Evolutionary conservation across 2,888 invertebrate species (phyloP).

Genomic region (Dryadula phaetusa): DNA sequence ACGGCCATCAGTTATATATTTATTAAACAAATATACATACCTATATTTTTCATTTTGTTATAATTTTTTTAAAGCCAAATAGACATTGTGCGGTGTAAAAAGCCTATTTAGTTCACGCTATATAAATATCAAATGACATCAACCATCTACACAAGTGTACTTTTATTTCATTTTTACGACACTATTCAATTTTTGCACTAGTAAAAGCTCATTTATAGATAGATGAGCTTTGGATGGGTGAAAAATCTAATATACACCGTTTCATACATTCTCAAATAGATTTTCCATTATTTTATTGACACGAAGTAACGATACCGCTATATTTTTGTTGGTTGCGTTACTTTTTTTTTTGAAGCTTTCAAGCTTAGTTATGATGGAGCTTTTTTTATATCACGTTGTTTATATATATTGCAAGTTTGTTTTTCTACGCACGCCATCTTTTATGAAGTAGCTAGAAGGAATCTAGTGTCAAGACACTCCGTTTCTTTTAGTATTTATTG

Average conservation of each 20-base stretch:
- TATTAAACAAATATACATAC: no score
- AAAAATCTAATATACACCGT: conserved; percentile 60
- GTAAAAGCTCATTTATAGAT: conserved; percentile 56
- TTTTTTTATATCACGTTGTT: no score
- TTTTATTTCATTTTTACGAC: conserved; percentile 47
- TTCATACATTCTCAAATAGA: conserved; percentile 54
- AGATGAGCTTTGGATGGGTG: conserved; percentile 57
- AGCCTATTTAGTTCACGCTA: neutral
- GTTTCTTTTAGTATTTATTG: no score
- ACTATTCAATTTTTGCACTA: conserved; percentile 59
- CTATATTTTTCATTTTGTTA: no score
- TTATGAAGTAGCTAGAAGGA: no score
- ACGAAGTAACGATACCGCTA: neutral
- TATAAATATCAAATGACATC: neutral
- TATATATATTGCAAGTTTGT: no score
- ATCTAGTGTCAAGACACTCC: no score
- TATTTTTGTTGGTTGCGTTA: neutral
- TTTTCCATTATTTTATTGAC: conserved; percentile 55
- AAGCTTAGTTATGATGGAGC: no score
- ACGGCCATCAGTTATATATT: no score
- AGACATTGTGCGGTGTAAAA: no score
- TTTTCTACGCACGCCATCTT: no score
- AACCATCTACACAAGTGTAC: neutral
- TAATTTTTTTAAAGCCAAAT: no score
- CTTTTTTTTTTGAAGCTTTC: neutral